These are phyloP conservation scores for Conus betulinus DNA, from an alignment of 1,140 invertebrate genomes.

Conservation along the genomic window DNA sequence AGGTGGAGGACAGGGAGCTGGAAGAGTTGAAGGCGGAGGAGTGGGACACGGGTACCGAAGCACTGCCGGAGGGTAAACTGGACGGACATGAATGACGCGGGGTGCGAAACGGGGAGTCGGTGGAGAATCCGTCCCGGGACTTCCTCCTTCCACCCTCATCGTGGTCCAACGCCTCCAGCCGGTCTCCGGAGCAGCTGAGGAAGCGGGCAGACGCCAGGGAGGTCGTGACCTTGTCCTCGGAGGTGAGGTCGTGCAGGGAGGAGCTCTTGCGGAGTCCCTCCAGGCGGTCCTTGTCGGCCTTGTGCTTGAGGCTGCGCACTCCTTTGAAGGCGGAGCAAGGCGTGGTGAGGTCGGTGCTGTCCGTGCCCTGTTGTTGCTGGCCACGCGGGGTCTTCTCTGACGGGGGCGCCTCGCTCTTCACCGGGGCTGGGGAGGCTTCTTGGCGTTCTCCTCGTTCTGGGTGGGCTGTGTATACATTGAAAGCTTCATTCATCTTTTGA, in stretches of 20 bases:
- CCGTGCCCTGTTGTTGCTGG: not conserved
- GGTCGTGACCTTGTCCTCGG: slow-evolving; percentile 52
- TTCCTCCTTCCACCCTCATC: not conserved
- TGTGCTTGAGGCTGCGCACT: slow-evolving; percentile 72
- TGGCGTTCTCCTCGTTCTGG: slow-evolving; percentile 6
- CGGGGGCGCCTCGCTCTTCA: not conserved
- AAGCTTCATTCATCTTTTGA: too few relatives aligned
- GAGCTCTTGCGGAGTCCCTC: slow-evolving; percentile 71
- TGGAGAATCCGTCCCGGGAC: not conserved
- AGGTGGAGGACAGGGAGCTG: slow-evolving; percentile 41
- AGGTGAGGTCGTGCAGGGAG: slow-evolving; percentile 69
- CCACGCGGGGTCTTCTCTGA: not conserved
- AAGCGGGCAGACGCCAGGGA: slow-evolving; percentile 57
- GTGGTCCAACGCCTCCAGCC: slow-evolving; percentile 53
- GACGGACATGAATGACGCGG: slow-evolving; percentile 49
- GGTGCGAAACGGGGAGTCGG: slow-evolving; percentile 54
- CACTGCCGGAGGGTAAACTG: slow-evolving; percentile 20
- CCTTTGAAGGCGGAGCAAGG: slow-evolving; percentile 65
- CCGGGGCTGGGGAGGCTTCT: not conserved
- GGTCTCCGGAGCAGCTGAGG: slow-evolving; percentile 67
- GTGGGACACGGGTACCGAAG: not conserved
- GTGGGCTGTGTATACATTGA: not conserved
- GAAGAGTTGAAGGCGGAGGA: slow-evolving; percentile 41
- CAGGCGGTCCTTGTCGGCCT: slow-evolving; percentile 64
- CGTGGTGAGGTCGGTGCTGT: not conserved